These are phyloP conservation scores for Quadroppia sp. DNA, from an alignment of 2,888 invertebrate genomes.

Conservation along the genomic window DNA sequence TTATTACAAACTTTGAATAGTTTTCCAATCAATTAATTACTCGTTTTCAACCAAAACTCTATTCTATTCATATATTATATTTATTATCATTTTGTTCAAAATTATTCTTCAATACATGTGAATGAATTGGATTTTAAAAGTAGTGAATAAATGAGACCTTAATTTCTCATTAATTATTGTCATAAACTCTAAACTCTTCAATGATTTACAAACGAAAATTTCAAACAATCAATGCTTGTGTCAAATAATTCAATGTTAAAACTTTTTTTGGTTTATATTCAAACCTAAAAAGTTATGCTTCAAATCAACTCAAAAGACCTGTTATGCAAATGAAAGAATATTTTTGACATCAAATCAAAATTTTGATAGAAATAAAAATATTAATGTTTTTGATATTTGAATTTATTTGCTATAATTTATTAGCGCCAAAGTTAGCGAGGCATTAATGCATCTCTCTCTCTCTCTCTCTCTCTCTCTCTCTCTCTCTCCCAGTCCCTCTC, in stretches of 20 bases:
- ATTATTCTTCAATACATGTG: too few relatives aligned
- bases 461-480: background rate
- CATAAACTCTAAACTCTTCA: too few relatives aligned
- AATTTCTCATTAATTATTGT: too few relatives aligned
- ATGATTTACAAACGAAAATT: background rate
- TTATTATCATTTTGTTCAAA: too few relatives aligned
- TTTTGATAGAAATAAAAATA: background rate
- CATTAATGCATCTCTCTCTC: background rate
- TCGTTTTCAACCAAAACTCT: background rate
- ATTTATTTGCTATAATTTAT: background rate
- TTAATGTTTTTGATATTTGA: background rate
- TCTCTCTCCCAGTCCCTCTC: background rate
- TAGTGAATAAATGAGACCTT: background rate
- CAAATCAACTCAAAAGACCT: background rate
- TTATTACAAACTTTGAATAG: background rate
- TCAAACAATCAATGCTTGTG: background rate
- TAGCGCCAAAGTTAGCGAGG: background rate
- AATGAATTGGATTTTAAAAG: background rate
- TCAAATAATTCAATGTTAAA: background rate
- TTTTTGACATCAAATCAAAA: background rate
- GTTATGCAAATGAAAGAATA: constrained; percentile 21
- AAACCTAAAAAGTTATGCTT: too few relatives aligned
- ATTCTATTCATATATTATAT: background rate
- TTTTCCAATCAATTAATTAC: background rate
- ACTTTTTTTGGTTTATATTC: too few relatives aligned